Conservation (phyloP, 1,140 invertebrate genomes). For the Amphibalanus amphitrite region DNA sequence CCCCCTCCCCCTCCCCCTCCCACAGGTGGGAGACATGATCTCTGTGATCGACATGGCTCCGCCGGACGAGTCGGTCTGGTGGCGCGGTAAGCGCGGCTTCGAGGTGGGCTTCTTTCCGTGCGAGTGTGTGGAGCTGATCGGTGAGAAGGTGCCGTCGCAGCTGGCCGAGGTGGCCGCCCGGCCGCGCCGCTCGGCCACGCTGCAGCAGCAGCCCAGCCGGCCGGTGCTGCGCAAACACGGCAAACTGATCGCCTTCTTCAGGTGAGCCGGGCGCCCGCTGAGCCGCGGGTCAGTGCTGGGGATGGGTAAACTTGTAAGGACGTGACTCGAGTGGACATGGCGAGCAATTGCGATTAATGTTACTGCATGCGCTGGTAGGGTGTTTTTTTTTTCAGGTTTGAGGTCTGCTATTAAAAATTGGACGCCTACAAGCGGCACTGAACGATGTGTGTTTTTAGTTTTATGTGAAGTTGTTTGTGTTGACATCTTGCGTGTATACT, state of each 20-base stretch:
- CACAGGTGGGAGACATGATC: slow-evolving; percentile 88
- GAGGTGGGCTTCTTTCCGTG: slow-evolving; percentile 93
- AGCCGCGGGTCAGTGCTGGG: background rate
- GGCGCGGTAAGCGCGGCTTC: slow-evolving; percentile 88
- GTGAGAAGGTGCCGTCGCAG: slow-evolving; percentile 53
- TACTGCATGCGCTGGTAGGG: too few species aligned
- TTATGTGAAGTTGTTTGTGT: too few species aligned
- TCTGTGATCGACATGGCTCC: slow-evolving; percentile 94
- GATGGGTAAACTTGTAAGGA: too few species aligned
- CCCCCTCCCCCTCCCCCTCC: too few species aligned
- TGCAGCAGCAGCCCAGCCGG: slow-evolving; percentile 32
- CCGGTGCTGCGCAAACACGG: slow-evolving; percentile 80
- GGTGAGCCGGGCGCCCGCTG: slow-evolving; percentile 19
- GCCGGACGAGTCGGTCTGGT: slow-evolving; percentile 85
- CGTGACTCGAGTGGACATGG: too few species aligned
- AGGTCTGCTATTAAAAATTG: too few species aligned
- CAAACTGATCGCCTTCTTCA: slow-evolving; percentile 84
- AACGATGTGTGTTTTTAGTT: too few species aligned
- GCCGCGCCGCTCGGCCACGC: background rate
- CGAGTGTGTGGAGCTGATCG: slow-evolving; percentile 86
- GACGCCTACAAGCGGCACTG: too few species aligned
- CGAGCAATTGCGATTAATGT: too few species aligned
- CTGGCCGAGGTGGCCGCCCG: background rate
- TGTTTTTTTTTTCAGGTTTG: too few species aligned
- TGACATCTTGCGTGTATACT: too few species aligned